Evolutionary conservation across 2,797 vertebrate species (phyloP).

Genomic region (Tiaroga cobitis): DNA sequence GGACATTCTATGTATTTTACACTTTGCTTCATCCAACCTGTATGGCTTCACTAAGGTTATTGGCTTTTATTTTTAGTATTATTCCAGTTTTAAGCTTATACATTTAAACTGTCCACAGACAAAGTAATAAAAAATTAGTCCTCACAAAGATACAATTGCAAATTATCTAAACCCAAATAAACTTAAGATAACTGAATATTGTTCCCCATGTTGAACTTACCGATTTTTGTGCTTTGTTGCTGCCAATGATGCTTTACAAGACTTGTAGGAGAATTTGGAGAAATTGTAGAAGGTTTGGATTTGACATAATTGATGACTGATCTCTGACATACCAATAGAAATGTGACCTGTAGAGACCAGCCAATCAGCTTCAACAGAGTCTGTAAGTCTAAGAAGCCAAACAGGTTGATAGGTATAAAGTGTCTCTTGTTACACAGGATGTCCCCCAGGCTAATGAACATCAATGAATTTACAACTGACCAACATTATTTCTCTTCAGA

Average conservation of each 20-base stretch:
- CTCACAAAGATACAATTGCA: not conserved
- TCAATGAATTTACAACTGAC: not conserved
- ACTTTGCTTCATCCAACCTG: not conserved
- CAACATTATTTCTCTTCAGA: not conserved
- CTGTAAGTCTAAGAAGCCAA: not conserved
- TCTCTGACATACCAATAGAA: not conserved
- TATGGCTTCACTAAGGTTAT: not conserved
- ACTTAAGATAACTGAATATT: not conserved
- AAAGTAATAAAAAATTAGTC: not conserved
- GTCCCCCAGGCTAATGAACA: not conserved
- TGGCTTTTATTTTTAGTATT: not conserved
- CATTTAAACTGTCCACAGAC: not conserved
- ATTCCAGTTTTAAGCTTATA: not conserved
- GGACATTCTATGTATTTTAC: constrained; percentile 23
- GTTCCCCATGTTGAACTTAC: not conserved
- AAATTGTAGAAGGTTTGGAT: not conserved
- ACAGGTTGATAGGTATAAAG: not conserved
- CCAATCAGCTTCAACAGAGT: not conserved
- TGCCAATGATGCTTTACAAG: not conserved
- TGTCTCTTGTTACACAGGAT: constrained; percentile 15
- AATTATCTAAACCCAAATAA: not conserved
- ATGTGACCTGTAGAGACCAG: not conserved
- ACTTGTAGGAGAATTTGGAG: too few relatives aligned
- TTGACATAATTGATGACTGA: not conserved
- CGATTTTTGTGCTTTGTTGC: not conserved